These are phyloP conservation scores for Chelonia mydas DNA, from an alignment of 2,797 vertebrate species.

Conservation along the genomic window DNA sequence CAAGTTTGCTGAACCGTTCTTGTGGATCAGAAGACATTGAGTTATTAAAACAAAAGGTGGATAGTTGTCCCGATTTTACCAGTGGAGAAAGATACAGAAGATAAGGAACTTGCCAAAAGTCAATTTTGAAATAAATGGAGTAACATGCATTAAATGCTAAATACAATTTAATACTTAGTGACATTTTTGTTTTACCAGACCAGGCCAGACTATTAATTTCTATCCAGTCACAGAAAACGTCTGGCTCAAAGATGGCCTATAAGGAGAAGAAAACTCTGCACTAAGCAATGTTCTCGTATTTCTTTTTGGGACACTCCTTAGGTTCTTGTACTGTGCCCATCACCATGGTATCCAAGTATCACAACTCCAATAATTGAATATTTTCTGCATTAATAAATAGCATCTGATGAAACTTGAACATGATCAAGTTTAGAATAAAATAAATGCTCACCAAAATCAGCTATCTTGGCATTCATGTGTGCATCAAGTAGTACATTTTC, in stretches of 20 bases:
- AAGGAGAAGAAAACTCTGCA: background rate
- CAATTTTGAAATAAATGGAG: background rate
- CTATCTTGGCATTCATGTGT: conserved; percentile 99
- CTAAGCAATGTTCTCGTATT: background rate
- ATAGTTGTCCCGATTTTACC: background rate
- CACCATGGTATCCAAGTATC: background rate
- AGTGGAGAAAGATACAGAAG: background rate
- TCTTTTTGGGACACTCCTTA: conserved; percentile 7
- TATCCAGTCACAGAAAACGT: background rate
- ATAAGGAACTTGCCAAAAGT: background rate
- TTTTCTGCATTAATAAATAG: background rate
- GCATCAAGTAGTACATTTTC: conserved; percentile 98
- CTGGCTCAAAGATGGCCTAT: background rate
- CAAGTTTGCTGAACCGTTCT: background rate
- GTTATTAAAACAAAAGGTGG: background rate
- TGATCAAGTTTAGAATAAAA: background rate
- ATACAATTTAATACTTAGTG: background rate
- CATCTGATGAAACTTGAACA: background rate
- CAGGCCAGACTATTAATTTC: background rate
- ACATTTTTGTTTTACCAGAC: background rate
- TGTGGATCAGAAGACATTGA: background rate
- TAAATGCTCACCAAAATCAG: conserved; percentile 92
- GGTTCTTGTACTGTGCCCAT: background rate
- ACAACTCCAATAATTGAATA: background rate
- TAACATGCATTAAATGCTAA: background rate